Evolutionary conservation across 1,140 invertebrate genomes (phyloP).

Genomic region (Psix sp.): DNA sequence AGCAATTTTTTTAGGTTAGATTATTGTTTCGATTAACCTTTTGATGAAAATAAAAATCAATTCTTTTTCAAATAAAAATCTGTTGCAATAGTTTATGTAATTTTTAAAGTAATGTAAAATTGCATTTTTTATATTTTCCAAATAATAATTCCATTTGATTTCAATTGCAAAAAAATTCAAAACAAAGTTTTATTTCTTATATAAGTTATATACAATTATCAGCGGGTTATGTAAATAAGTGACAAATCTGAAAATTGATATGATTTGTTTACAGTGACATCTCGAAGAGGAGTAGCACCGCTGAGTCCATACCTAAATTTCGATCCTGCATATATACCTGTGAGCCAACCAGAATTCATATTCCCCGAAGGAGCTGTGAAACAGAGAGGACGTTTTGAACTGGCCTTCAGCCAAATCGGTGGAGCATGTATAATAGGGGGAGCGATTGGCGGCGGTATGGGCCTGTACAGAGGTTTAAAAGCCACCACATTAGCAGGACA

Average conservation of each 20-base stretch:
- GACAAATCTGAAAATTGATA: slow-evolving; percentile 85
- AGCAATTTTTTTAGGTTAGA: too few relatives aligned
- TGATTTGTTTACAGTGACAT: slow-evolving; percentile 63
- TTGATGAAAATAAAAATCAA: too few relatives aligned
- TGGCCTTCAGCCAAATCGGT: slow-evolving; percentile 96
- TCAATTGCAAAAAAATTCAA: too few relatives aligned
- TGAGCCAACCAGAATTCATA: slow-evolving; percentile 93
- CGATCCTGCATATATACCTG: slow-evolving; percentile 89
- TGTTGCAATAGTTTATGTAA: too few relatives aligned
- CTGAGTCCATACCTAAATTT: slow-evolving; percentile 95
- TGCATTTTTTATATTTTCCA: too few relatives aligned
- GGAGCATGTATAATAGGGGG: slow-evolving; percentile 90
- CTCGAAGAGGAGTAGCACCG: slow-evolving; percentile 72
- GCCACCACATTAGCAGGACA: slow-evolving; percentile 89
- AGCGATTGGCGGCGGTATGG: slow-evolving; percentile 87
- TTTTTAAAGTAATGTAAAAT: too few relatives aligned
- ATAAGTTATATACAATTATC: too few relatives aligned
- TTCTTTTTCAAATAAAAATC: too few relatives aligned
- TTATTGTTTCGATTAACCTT: too few relatives aligned
- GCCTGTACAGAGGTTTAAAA: slow-evolving; percentile 91
- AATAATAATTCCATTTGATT: too few relatives aligned
- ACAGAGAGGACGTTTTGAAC: slow-evolving; percentile 89
- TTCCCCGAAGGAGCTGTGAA: slow-evolving; percentile 91
- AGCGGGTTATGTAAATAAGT: too few relatives aligned
- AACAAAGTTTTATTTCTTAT: too few relatives aligned